Percentiles rank a stretch among this genome's conserved stretches.
These are phyloP conservation scores for Machimus atricapillus DNA, from an alignment of 2,888 invertebrate genomes.

Conservation along the genomic window DNA sequence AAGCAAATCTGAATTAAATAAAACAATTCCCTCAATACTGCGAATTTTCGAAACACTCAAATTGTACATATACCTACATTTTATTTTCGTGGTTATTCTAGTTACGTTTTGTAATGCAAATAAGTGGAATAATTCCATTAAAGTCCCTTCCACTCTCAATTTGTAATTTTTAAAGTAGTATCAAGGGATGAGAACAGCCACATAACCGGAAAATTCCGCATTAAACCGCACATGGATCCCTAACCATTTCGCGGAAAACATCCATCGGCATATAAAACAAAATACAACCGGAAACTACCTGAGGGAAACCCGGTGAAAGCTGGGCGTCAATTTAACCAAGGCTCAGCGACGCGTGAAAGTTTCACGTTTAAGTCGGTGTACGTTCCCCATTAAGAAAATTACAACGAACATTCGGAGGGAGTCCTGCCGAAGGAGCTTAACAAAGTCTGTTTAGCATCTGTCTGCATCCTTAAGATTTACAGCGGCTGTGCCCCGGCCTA, in stretches of 20 bases:
- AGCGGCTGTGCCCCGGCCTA: not conserved
- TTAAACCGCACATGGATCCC: not conserved
- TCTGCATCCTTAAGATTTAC: constrained; percentile 26
- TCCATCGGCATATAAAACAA: not conserved
- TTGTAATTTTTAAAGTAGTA: not conserved
- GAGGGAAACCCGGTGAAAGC: not conserved
- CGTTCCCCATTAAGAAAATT: constrained; percentile 27
- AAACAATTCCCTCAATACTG: too few species aligned
- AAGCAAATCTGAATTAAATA: too few species aligned
- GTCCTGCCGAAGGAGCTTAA: not conserved
- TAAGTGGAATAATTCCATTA: not conserved
- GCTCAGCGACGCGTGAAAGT: constrained; percentile 16
- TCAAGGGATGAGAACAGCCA: not conserved
- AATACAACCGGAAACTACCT: not conserved
- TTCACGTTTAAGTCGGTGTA: constrained; percentile 1
- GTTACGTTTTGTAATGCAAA: not conserved
- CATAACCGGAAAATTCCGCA: not conserved
- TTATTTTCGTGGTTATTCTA: not conserved
- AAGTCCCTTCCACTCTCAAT: not conserved
- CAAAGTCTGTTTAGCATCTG: constrained; percentile 34
- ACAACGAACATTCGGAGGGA: not conserved
- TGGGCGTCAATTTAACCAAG: not conserved
- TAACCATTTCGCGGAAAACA: not conserved
- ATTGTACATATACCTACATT: too few species aligned
- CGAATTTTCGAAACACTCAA: too few species aligned